Conservation (phyloP, 2,113 vertebrate genomes). For the Triplophysa siluroides region DNA sequence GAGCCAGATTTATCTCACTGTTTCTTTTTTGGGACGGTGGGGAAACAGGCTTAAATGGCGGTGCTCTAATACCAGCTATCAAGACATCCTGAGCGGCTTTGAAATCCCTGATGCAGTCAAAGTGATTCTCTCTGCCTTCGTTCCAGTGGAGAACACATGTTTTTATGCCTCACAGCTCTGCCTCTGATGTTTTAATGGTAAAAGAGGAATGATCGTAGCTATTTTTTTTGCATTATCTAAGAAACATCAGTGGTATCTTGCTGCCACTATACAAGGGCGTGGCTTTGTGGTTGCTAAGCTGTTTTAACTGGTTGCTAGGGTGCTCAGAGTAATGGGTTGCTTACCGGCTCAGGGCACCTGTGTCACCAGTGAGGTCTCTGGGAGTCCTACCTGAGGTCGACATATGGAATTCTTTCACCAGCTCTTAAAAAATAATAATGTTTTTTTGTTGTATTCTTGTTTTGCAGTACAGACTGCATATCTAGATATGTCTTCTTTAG, state of each 20-base stretch:
- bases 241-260: background rate
- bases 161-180: too few species aligned
- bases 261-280: background rate
- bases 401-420: too few species aligned
- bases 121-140: background rate
- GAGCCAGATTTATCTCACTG: constrained; percentile 21
- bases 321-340: background rate
- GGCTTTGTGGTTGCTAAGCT: background rate
- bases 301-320: background rate
- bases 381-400: too few species aligned
- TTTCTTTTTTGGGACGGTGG: constrained; percentile 32
- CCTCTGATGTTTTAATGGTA: background rate
- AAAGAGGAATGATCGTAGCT: background rate
- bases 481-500: too few species aligned
- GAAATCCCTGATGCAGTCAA: constrained; percentile 1
- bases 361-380: background rate
- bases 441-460: too few species aligned
- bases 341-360: background rate
- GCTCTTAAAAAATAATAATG: too few species aligned
- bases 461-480: too few species aligned
- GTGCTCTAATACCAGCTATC: constrained; percentile 33
- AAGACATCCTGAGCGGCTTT: constrained; percentile 12
- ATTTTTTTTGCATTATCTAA: background rate
- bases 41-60: constrained; percentile 25
- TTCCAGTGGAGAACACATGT: background rate